A percentile compares a stretch with the other conserved stretches of the same genome.
Conservation (phyloP, 1,140 invertebrate genomes). For the Musca vetustissima region DNA sequence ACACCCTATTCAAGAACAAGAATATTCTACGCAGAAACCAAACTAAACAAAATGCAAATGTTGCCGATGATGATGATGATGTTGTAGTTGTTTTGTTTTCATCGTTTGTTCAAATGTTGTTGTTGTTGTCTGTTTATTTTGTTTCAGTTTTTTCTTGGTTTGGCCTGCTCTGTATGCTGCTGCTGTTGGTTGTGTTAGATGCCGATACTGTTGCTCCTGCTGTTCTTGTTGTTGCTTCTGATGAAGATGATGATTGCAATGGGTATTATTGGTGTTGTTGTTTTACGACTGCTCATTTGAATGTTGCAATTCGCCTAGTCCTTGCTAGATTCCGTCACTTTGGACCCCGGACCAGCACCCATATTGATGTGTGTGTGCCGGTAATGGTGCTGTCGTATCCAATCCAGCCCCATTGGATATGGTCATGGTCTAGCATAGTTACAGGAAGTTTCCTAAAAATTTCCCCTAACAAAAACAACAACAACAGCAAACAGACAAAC, state of each 20-base stretch:
- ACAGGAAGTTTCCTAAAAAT: no score
- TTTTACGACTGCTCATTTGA: no score
- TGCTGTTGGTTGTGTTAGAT: not conserved
- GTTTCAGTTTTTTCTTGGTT: not conserved
- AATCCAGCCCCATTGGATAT: no score
- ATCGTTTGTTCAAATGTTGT: not conserved
- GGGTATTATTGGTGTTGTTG: conserved; percentile 7
- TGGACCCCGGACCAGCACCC: no score
- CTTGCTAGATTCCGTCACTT: no score
- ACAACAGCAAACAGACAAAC: no score
- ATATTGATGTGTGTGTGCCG: no score
- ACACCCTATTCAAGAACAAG: not conserved
- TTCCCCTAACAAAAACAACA: no score
- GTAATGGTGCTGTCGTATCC: no score
- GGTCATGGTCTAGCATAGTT: no score
- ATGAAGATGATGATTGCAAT: not conserved
- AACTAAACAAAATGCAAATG: conserved; percentile 15
- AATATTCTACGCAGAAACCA: not conserved
- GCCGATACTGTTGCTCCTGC: not conserved
- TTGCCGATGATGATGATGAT: not conserved
- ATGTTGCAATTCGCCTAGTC: no score
- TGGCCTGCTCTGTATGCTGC: not conserved
- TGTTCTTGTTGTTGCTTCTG: not conserved
- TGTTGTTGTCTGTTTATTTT: not conserved
- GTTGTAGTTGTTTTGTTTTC: not conserved